A percentile compares a stretch with the other conserved stretches of the same genome.
Conservation (phyloP, 2,113 vertebrate genomes). For the Macrotis lagotis region DNA sequence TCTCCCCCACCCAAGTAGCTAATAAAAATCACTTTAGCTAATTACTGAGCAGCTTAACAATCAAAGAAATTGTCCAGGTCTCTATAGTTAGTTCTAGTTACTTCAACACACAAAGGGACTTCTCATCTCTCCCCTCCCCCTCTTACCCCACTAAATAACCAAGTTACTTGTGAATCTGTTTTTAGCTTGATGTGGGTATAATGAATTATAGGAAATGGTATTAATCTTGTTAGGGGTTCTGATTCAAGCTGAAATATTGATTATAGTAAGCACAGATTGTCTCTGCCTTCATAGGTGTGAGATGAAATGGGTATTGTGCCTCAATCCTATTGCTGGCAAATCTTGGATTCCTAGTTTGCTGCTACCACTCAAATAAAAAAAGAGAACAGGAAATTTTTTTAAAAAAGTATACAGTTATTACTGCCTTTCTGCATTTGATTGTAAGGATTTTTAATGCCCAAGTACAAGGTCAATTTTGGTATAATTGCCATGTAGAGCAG, state of each 20-base stretch:
- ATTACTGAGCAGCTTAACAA: not conserved
- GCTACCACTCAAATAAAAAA: not conserved
- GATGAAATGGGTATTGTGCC: not conserved
- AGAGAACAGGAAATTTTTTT: not conserved
- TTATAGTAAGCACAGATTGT: not conserved
- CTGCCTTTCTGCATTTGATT: no score
- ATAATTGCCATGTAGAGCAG: no score
- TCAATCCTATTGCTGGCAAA: not conserved
- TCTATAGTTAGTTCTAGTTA: not conserved
- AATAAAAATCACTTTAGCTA: not conserved
- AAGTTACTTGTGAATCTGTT: not conserved
- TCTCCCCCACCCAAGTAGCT: conserved; percentile 4
- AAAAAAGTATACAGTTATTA: no score
- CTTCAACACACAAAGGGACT: not conserved
- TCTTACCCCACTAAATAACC: not conserved
- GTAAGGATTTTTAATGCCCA: no score
- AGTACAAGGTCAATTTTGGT: no score
- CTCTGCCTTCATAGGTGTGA: not conserved
- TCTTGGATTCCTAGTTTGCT: not conserved
- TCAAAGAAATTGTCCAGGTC: not conserved
- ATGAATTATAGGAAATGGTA: no score
- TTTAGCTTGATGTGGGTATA: not conserved
- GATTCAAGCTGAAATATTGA: not conserved
- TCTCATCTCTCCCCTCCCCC: not conserved
- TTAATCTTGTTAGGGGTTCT: not conserved